Conservation (phyloP, 2,113 vertebrate genomes). For the Cathartes aura region DNA sequence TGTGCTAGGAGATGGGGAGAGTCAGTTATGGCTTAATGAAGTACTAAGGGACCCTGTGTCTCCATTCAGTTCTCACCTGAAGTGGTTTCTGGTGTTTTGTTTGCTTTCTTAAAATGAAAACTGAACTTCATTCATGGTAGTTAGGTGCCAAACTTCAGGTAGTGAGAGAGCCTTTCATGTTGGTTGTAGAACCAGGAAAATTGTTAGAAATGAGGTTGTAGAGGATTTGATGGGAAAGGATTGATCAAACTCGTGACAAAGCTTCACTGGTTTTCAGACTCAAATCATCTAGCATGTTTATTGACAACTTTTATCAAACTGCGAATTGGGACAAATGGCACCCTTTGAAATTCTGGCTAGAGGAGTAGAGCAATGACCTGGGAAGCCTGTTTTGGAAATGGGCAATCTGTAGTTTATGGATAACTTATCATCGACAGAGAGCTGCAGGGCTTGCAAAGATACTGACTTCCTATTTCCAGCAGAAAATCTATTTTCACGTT, state of each 20-base stretch:
- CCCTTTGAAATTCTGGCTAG: background rate
- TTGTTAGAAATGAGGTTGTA: background rate
- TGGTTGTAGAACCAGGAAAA: background rate
- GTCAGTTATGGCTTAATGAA: background rate
- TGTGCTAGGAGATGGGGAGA: background rate
- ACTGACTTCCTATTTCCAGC: background rate
- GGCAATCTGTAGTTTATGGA: background rate
- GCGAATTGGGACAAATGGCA: background rate
- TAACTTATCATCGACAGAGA: background rate
- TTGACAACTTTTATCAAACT: background rate
- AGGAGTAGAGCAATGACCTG: background rate
- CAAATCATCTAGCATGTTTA: background rate
- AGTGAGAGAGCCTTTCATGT: background rate
- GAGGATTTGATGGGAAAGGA: background rate
- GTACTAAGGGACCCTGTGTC: background rate
- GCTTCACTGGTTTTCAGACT: background rate
- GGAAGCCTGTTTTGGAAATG: background rate
- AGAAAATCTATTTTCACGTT: background rate
- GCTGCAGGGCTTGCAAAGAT: background rate
- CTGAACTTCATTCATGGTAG: background rate
- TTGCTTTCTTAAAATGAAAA: constrained; percentile 3
- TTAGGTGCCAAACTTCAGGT: background rate
- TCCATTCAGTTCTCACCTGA: background rate
- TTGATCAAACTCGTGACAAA: background rate
- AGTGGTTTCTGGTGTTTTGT: background rate